Base-by-base conservation (phyloP, 2,113 vertebrate genomes). In the Phoenicopterus ruber region DNA sequence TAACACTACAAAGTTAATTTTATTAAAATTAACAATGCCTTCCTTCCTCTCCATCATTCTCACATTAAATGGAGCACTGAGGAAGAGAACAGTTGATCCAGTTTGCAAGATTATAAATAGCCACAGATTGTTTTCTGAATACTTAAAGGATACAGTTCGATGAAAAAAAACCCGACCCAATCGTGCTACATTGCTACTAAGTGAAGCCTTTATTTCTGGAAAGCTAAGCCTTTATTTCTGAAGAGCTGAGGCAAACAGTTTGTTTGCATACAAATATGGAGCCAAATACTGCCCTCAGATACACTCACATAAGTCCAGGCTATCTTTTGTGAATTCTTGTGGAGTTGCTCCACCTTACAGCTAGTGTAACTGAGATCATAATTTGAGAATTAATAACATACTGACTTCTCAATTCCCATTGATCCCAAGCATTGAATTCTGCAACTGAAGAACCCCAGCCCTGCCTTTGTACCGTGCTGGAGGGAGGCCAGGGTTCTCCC, bases 1-100 rank as follows among this genome's bases (percentile, higher is more conserved):
- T 95, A 94, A 66, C 47, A 82, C 29, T 69, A 86, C 22, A 88
- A 92, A 91, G 65, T 95, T 95, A 95, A 97, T 95, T 96, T 96
- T 95, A 66, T 90, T 95, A 95, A 97, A 96, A 96, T 91, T 91
- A 96, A 92, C 52, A 67, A 32, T 85, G 69, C 17, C 34, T 94
- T 74, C 17, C 34, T 94, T 74, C 17, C 49, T 88, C 44, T 70
- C 57, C n/a, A 59, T 88, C 67, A 77, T 52, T 93, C 49, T 78
- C 25, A 32, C 15, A 31, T 69, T 91, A 96, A 82, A 82, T 32
- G 38, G 61, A 90, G 34, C 47, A 62, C 55, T 5, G 17, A 95
- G 26, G 80, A 93, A 94, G 11, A 90, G n/a, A 82, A 62, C 24
- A 65, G 24, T 42, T 88, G 29, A 71, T 88, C 50, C 29, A 34